Percentiles rank a stretch among this genome's conserved stretches.
Conservation (phyloP, 2,797 vertebrate genomes). For the Gila robusta region DNA sequence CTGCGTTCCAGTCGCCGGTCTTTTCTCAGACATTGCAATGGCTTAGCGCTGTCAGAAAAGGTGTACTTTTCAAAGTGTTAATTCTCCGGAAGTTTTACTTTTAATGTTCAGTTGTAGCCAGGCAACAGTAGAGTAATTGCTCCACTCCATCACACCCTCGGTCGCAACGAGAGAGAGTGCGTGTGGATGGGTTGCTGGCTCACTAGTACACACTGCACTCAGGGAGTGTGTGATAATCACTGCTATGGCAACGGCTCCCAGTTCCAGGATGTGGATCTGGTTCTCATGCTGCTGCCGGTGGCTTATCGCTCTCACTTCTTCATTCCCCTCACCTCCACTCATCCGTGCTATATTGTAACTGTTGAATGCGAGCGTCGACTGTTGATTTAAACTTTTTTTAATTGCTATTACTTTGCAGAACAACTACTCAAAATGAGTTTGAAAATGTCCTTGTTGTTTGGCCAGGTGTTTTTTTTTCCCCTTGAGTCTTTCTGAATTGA, state of each 20-base stretch:
- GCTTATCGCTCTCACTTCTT: slow-evolving; percentile 37
- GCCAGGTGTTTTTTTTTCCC: not conserved
- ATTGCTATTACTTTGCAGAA: slow-evolving; percentile 21
- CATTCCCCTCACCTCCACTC: slow-evolving; percentile 8
- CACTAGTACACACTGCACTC: slow-evolving; percentile 30
- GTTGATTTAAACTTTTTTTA: slow-evolving; percentile 30
- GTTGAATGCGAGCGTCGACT: slow-evolving; percentile 6
- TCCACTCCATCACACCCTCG: slow-evolving; percentile 38
- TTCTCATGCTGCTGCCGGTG: not conserved
- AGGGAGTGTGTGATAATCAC: slow-evolving; percentile 46
- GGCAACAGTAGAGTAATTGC: slow-evolving; percentile 44
- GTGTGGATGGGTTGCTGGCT: slow-evolving; percentile 25
- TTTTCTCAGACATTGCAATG: not conserved
- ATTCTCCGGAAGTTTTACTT: slow-evolving; percentile 37
- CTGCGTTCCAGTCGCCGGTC: not conserved
- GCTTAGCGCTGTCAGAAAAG: not conserved
- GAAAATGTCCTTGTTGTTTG: slow-evolving; percentile 24
- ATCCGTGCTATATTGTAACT: slow-evolving; percentile 25
- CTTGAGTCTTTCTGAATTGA: slow-evolving; percentile 4
- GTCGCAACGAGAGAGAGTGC: not conserved
- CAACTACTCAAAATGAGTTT: not conserved
- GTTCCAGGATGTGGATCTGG: slow-evolving; percentile 39
- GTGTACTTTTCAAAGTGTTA: slow-evolving; percentile 35
- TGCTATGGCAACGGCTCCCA: slow-evolving; percentile 38
- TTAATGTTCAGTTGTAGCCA: slow-evolving; percentile 41